These are phyloP conservation scores for Druceiella hillmani DNA, from an alignment of 2,888 invertebrate species.

Conservation along the genomic window DNA sequence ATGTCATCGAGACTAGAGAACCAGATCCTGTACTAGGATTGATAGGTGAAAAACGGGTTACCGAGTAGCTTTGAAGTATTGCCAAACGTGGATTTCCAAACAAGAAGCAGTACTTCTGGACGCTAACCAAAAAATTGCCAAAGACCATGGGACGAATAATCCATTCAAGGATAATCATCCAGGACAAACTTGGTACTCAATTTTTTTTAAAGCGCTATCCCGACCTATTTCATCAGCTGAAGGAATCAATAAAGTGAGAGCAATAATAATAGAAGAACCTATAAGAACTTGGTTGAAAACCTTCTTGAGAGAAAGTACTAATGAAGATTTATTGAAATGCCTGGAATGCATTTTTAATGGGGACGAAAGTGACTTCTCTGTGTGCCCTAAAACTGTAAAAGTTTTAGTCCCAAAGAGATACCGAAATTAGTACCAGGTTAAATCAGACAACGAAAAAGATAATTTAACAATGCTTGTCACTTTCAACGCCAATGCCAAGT, in stretches of 20 bases:
- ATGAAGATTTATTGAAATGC: conserved; percentile 24
- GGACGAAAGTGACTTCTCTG: conserved; percentile 25
- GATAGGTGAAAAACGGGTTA: too few relatives aligned
- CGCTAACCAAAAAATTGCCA: too few relatives aligned
- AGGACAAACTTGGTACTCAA: conserved; percentile 26
- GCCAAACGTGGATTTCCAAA: too few relatives aligned
- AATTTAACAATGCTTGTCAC: conserved; percentile 24
- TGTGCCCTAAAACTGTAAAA: conserved; percentile 26
- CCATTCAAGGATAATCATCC: neutral
- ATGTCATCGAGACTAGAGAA: too few relatives aligned
- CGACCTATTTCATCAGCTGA: conserved; percentile 25
- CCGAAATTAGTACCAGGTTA: conserved; percentile 24
- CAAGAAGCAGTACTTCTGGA: too few relatives aligned
- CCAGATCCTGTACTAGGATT: too few relatives aligned
- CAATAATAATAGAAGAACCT: conserved; percentile 25
- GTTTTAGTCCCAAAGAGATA: conserved; percentile 27
- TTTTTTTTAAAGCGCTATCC: conserved; percentile 27
- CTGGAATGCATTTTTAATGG: conserved; percentile 26
- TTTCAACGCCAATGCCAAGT: conserved; percentile 17
- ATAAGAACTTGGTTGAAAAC: conserved; percentile 27
- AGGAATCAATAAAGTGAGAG: conserved; percentile 26
- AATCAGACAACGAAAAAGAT: conserved; percentile 24
- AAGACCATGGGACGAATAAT: too few relatives aligned
- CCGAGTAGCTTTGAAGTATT: too few relatives aligned
- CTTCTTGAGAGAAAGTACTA: conserved; percentile 22